A percentile compares a stretch with the other conserved stretches of the same genome.
Evolutionary conservation across 2,113 vertebrate genomes (phyloP).

Genomic region (Perca fluviatilis): DNA sequence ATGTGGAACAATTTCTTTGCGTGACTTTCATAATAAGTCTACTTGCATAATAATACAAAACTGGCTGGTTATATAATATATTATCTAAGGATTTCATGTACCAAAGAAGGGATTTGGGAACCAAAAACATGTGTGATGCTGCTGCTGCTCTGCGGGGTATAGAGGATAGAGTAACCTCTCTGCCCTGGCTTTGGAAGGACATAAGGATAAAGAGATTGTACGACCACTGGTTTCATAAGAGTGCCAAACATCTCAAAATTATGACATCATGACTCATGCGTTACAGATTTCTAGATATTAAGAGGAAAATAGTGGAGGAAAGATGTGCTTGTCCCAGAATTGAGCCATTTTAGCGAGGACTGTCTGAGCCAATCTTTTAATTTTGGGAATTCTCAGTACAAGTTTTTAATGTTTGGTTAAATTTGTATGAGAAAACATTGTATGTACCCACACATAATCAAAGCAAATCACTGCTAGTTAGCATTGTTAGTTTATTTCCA

Average conservation of each 20-base stretch:
- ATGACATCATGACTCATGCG: constrained; percentile 1
- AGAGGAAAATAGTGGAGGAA: not conserved
- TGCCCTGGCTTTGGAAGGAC: constrained; percentile 38
- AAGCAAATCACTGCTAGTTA: not conserved
- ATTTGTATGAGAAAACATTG: not conserved
- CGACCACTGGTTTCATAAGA: constrained; percentile 20
- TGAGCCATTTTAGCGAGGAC: not conserved
- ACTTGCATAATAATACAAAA: constrained; percentile 31
- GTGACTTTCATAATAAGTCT: not conserved
- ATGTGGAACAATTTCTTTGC: not conserved
- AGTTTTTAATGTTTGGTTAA: not conserved
- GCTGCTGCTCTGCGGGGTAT: not conserved
- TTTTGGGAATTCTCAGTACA: not conserved
- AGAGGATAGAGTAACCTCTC: constrained; percentile 33
- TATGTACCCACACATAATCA: not conserved
- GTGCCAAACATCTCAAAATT: constrained; percentile 15
- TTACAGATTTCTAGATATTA: constrained; percentile 53
- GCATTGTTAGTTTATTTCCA: not conserved
- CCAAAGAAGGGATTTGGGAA: constrained; percentile 54
- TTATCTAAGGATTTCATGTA: constrained; percentile 24
- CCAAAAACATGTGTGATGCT: constrained; percentile 18
- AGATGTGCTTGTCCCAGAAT: constrained; percentile 7
- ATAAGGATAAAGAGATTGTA: constrained; percentile 59
- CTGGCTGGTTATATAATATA: constrained; percentile 27
- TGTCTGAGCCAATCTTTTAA: not conserved